Base-by-base conservation (phyloP, 92 coral and sea anemone genomes). In the Siderastrea radians region DNA sequence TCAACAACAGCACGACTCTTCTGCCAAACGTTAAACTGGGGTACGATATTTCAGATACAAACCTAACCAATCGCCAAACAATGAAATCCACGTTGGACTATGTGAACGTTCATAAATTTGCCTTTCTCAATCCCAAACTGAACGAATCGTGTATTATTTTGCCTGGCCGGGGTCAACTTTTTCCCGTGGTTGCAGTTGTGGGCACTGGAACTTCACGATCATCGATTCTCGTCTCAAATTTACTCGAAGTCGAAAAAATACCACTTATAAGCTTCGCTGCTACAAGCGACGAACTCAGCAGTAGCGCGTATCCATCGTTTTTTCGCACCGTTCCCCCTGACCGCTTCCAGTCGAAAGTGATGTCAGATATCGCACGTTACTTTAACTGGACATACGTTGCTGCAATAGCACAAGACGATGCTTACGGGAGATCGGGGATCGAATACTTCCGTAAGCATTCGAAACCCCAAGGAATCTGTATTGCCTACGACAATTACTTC, bases 261-360 rank as follows among this genome's bases (percentile, higher is more conserved):
- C 93, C 99, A 2, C 87, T 96, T 4, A 94, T 96, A 5, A 96
- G 99, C 83, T 96, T 95, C 68, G 95, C 95, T 12, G 99, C 99
- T 0, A 93, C 98, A 19, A 95, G 98, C 85, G 93, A 94, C 55
- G 91, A 91, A 48, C 91, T 96, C 7, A 96, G 98, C 81, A 95
- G 93, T 43, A 68, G 77, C 15, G 88, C 93, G 0, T 96, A 93
- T 80, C 90, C 95, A 14, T 89, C 95, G 52, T 96, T 96, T 77
- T 85, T 94, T 54, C 95, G 99, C 13, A 96, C 99, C 1, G 94
- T 95, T 63, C 98, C 99, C 7, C 96, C 98, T 14, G 99, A 96
- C 51, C 89, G 94, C 14, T 93, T 93, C 65, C 98, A 95, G 80
- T 93, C 96, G 2, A 89, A 90, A 64, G 99, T 95, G 17, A 96